Conservation (phyloP, 2,797 vertebrate species). For the Coregonus ussuriensis region DNA sequence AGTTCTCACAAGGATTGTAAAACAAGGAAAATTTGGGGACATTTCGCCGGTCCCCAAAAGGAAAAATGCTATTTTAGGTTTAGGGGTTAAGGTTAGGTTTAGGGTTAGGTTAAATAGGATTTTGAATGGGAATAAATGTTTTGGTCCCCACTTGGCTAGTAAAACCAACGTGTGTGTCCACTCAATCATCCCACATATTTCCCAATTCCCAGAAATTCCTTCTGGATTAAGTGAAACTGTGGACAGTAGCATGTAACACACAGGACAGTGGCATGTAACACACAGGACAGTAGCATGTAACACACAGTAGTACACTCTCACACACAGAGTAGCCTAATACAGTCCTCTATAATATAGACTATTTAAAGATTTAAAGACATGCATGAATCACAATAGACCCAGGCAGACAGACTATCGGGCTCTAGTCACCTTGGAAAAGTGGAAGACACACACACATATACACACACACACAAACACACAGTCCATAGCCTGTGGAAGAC, state of each 20-base stretch:
- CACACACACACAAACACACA: slow-evolving; percentile 10
- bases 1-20: too few relatives aligned
- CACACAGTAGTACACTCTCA: too few relatives aligned
- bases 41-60: too few relatives aligned
- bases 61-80: too few relatives aligned
- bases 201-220: neutral
- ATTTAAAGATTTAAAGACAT: slow-evolving; percentile 14
- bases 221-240: neutral
- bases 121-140: too few relatives aligned
- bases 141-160: too few relatives aligned
- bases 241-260: too few relatives aligned
- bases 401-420: neutral
- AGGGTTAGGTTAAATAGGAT: too few relatives aligned
- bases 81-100: too few relatives aligned
- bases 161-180: too few relatives aligned
- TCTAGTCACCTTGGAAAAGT: neutral
- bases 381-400: slow-evolving; percentile 18
- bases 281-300: too few relatives aligned
- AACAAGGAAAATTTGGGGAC: too few relatives aligned
- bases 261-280: neutral
- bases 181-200: neutral
- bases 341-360: neutral
- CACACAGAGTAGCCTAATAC: neutral
- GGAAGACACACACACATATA: slow-evolving; percentile 10
- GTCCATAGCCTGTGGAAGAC: slow-evolving; percentile 20